phyloP scores from a whole-genome alignment of 2,113 vertebrate genomes.

The Pomatorhinus ruficollis region DNA sequence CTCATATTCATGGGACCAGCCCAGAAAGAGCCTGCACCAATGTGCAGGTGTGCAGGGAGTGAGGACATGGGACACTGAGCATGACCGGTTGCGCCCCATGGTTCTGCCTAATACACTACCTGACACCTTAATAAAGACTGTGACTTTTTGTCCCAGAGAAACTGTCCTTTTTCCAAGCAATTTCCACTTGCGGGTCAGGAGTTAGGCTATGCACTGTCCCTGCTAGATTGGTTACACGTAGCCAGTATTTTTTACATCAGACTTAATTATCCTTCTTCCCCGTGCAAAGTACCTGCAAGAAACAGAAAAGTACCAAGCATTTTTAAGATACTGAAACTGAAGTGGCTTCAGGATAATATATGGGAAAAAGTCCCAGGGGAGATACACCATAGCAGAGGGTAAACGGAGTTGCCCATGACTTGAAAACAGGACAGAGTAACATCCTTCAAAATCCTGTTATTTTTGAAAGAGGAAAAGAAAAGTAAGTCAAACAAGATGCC shows the following conservation, averaged over 20 bases:
- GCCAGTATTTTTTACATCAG: background rate
- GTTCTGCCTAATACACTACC: background rate
- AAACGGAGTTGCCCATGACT: background rate
- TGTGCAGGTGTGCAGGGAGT: background rate
- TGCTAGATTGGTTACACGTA: background rate
- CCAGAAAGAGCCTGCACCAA: background rate
- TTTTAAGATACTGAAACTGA: background rate
- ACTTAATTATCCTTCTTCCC: background rate
- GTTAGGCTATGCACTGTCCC: background rate
- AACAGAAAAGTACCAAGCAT: background rate
- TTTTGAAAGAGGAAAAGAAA: background rate
- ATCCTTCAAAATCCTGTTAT: background rate
- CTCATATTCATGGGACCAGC: background rate
- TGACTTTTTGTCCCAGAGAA: background rate
- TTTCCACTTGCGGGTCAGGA: background rate
- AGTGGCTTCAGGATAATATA: background rate
- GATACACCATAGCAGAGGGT: rapidly evolving
- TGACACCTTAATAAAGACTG: background rate
- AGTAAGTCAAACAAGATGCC: background rate
- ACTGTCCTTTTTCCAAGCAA: background rate
- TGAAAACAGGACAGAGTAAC: background rate
- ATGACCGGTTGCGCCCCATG: rapidly evolving
- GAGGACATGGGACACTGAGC: background rate
- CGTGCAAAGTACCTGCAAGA: background rate
- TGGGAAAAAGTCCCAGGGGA: background rate